Evolutionary conservation across 2,888 invertebrate species (phyloP).

Genomic region (Selenia dentaria): DNA sequence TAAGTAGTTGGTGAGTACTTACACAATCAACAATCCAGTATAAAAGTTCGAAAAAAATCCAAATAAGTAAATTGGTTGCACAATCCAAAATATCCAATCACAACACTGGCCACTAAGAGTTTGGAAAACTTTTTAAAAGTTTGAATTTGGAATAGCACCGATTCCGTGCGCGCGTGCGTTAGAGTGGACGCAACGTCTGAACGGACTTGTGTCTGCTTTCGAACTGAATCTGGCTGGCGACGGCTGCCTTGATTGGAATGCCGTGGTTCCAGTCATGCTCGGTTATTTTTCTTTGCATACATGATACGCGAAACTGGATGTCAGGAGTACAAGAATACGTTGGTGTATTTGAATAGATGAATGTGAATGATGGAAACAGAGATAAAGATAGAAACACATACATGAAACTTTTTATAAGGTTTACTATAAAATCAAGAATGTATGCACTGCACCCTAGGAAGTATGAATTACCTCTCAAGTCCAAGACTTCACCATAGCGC

Average conservation of each 20-base stretch:
- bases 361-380: too few relatives aligned
- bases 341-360: constrained; percentile 3
- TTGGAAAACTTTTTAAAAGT: constrained; percentile 39
- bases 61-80: constrained; percentile 11
- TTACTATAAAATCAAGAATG: too few relatives aligned
- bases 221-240: constrained; percentile 59
- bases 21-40: constrained; percentile 70
- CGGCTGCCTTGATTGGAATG: constrained; percentile 71
- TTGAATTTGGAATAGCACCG: constrained; percentile 47
- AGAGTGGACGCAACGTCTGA: constrained; percentile 55
- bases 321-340: constrained; percentile 33
- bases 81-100: constrained; percentile 55
- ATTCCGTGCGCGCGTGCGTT: constrained; percentile 54
- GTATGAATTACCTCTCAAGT: too few relatives aligned
- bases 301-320: constrained; percentile 51
- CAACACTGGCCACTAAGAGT: constrained; percentile 65
- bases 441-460: too few relatives aligned
- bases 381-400: too few relatives aligned
- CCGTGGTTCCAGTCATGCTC: constrained; percentile 62
- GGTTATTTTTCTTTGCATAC: constrained; percentile 61
- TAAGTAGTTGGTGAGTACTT: constrained; percentile 41
- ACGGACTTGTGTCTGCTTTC: constrained; percentile 71
- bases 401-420: too few relatives aligned
- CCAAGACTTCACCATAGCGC: too few relatives aligned
- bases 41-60: constrained; percentile 42